Conservation (phyloP, 2,113 vertebrate genomes). For the Ariopsis seemanni region DNA sequence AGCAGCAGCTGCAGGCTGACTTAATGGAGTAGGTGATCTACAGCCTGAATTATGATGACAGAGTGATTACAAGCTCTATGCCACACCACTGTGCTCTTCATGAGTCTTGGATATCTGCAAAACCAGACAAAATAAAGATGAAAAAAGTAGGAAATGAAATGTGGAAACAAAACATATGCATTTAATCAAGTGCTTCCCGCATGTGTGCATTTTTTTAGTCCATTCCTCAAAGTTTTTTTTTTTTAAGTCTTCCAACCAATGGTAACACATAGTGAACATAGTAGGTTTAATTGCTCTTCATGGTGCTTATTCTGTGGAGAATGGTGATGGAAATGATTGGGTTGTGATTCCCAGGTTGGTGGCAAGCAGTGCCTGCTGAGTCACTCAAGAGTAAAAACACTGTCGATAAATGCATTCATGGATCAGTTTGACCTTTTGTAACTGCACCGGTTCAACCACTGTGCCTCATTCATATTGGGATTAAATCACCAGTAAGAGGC, state of each 20-base stretch:
- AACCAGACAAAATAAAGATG: not conserved
- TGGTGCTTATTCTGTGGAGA: not conserved
- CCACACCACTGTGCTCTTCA: slow-evolving; percentile 22
- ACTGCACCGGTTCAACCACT: slow-evolving; percentile 27
- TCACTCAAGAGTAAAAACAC: slow-evolving; percentile 6
- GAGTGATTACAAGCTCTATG: slow-evolving; percentile 36
- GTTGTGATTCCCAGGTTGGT: not conserved
- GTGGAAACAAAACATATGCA: not conserved
- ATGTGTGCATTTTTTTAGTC: not conserved
- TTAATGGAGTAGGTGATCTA: slow-evolving; percentile 52
- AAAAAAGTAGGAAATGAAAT: not conserved
- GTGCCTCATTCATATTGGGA: slow-evolving; percentile 20
- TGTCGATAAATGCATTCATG: not conserved
- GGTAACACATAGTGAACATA: not conserved
- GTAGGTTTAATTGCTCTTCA: slow-evolving; percentile 17
- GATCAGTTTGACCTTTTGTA: slow-evolving; percentile 46
- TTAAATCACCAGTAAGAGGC: slow-evolving; percentile 13
- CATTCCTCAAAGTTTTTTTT: not conserved
- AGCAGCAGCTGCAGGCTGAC: slow-evolving; percentile 46
- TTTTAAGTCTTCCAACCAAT: not conserved
- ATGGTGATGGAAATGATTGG: slow-evolving; percentile 1
- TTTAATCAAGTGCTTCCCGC: slow-evolving; percentile 2
- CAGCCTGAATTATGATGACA: slow-evolving; percentile 48
- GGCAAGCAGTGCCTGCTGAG: not conserved
- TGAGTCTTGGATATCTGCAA: not conserved